Evolutionary conservation across 2,113 vertebrate species (phyloP).

Genomic region (Ctenodactylus gundi): DNA sequence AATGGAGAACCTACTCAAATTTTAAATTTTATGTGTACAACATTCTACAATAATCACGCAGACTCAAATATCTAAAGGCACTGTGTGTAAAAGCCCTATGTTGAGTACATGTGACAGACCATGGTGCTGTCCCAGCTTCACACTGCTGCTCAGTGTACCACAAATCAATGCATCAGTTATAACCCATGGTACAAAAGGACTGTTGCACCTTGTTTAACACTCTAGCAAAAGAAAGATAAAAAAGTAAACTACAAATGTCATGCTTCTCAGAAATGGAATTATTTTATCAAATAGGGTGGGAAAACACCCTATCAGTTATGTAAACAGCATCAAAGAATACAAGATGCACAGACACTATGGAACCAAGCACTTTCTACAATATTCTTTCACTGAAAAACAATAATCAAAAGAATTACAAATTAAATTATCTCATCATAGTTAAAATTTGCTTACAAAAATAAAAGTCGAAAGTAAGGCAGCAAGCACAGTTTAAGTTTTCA

Average conservation of each 20-base stretch:
- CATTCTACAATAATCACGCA: neutral
- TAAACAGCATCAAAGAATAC: neutral
- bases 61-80: neutral
- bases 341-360: neutral
- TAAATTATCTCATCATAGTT: neutral
- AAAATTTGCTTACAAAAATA: slow-evolving; percentile 28
- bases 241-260: neutral
- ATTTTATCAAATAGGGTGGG: neutral
- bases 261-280: neutral
- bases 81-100: no score
- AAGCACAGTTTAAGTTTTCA: neutral
- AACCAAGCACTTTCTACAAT: neutral
- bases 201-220: neutral
- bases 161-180: neutral
- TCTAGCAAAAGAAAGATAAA: neutral
- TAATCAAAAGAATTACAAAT: neutral
- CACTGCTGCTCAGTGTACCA: neutral
- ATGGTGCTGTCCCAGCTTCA: neutral
- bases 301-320: neutral
- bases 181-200: neutral
- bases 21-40: neutral
- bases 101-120: fast-evolving
- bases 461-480: neutral
- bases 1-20: neutral
- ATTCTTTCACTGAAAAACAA: neutral